Conservation (phyloP, 1,140 invertebrate species). For the Euwallacea fornicatus region DNA sequence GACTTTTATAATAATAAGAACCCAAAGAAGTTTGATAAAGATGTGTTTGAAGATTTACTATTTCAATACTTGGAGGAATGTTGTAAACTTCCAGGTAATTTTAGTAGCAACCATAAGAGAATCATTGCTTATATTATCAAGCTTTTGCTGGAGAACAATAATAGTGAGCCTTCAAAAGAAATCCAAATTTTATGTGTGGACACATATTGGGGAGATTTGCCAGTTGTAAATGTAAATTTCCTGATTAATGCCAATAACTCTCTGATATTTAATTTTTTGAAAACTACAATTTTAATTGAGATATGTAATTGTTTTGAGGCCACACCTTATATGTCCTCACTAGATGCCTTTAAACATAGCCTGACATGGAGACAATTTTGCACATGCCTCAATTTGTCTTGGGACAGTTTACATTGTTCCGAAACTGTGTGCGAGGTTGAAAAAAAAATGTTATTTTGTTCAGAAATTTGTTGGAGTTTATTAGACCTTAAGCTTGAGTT, state of each 20-base stretch:
- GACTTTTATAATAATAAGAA: slow-evolving; percentile 40
- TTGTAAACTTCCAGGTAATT: neutral
- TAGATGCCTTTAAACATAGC: slow-evolving; percentile 17
- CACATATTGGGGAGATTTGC: neutral
- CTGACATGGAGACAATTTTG: slow-evolving; percentile 38
- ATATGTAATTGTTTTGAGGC: slow-evolving; percentile 17
- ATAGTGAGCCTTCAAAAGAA: neutral
- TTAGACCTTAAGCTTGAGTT: slow-evolving; percentile 24
- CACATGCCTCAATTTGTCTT: slow-evolving; percentile 5
- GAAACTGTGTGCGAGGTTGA: slow-evolving; percentile 15
- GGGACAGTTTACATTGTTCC: slow-evolving; percentile 27
- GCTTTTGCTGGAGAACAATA: neutral
- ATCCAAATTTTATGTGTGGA: slow-evolving; percentile 6
- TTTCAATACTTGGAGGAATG: slow-evolving; percentile 16
- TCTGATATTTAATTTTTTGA: slow-evolving; percentile 20
- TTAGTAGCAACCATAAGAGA: slow-evolving; percentile 24
- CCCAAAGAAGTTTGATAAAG: slow-evolving; percentile 13
- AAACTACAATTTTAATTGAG: slow-evolving; percentile 25
- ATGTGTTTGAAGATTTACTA: slow-evolving; percentile 35
- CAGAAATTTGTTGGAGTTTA: slow-evolving; percentile 29
- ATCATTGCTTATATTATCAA: slow-evolving; percentile 17
- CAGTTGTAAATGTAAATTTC: slow-evolving; percentile 1
- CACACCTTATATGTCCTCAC: neutral
- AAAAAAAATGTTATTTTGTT: slow-evolving; percentile 35
- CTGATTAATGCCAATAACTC: slow-evolving; percentile 13